phyloP scores from a whole-genome alignment of 37 sponge, comb jelly and placozoan species.

The Sycon ciliatum region DNA sequence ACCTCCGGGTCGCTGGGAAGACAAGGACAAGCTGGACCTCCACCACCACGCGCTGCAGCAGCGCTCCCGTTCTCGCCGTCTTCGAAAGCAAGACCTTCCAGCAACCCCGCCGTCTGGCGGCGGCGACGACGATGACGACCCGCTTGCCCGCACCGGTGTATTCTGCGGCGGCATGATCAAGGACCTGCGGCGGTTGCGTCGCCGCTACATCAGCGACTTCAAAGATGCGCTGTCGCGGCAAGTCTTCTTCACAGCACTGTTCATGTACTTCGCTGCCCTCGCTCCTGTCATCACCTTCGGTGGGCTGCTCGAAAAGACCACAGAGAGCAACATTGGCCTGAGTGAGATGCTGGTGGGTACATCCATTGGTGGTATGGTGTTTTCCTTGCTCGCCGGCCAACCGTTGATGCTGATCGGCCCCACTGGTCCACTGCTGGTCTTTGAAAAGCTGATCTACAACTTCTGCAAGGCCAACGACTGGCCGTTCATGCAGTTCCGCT shows the following conservation, averaged over 20 bases:
- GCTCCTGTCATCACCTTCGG: slow-evolving; percentile 75
- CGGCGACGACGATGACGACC: too few species aligned
- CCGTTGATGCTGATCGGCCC: slow-evolving; percentile 67
- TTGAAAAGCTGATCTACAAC: slow-evolving; percentile 57
- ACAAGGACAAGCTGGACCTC: too few species aligned
- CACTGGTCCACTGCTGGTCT: slow-evolving; percentile 68
- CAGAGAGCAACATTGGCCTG: too few species aligned
- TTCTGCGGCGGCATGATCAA: slow-evolving; percentile 48
- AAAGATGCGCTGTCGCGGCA: slow-evolving; percentile 53
- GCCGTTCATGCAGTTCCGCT: too few species aligned
- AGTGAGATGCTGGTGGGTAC: slow-evolving; percentile 13
- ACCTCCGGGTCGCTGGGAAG: too few species aligned
- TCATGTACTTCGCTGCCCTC: slow-evolving; percentile 76
- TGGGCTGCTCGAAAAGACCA: slow-evolving; percentile 40
- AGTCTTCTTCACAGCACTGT: slow-evolving; percentile 53
- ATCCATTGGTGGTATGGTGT: slow-evolving; percentile 36
- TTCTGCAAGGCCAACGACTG: slow-evolving; percentile 32
- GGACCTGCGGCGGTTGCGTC: slow-evolving; percentile 43
- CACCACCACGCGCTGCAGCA: too few species aligned
- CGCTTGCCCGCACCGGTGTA: too few species aligned
- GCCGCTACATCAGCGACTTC: slow-evolving; percentile 52
- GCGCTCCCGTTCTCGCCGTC: too few species aligned
- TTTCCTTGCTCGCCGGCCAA: slow-evolving; percentile 63
- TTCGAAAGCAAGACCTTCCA: too few species aligned
- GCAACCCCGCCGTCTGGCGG: too few species aligned